Evolutionary conservation across 2,888 invertebrate genomes (phyloP), one percentile per base, ranked within the genome.

Genomic region (Papilio protenor): DNA sequence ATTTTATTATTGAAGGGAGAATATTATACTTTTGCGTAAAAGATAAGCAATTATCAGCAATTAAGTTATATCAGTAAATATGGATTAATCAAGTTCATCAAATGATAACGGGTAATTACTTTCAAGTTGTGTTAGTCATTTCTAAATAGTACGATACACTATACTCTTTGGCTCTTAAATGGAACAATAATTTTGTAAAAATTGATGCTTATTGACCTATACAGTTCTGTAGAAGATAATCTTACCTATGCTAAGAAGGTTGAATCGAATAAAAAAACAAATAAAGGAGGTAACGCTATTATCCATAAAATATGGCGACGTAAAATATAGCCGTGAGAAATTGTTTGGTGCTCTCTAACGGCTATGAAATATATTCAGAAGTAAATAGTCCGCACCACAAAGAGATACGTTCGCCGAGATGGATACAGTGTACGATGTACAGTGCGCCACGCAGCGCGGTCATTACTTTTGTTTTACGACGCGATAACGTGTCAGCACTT

Each of bases 391-490:
- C 81, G 73, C 71, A 73, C 75, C 73, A 77, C 76, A 70, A 57
- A 66, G 64, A 78, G 69, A 79, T 84, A 75, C 77, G 79, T 83
- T 81, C 83, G 79, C 78, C 18, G 69, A 76, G 75, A 73, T 73
- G 78, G 73, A 83, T 85, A 86, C 84, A 85, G 82, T 27, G 27
- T 40, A 8, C 18, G 52, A 16, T 52, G 52, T 61, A 61, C 61
- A 61, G 61, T 81, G 79, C 80, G 81, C 85, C 81, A 82, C 85
- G 80, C 86, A 84, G 83, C 80, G 82, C 81, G 84, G 82, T 84
- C 86, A 87, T 90, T 87, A 89, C 84, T 87, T 87, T 87, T 85
- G 85, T 87, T 90, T 89, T 86, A 90, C 87, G 87, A 87, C 81
- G 86, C 84, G 88, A 85, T 87, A 88, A 89, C 89, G 85, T 85